These are phyloP conservation scores for Lucilia cuprina DNA, from an alignment of 1,140 invertebrate genomes.

Conservation along the genomic window DNA sequence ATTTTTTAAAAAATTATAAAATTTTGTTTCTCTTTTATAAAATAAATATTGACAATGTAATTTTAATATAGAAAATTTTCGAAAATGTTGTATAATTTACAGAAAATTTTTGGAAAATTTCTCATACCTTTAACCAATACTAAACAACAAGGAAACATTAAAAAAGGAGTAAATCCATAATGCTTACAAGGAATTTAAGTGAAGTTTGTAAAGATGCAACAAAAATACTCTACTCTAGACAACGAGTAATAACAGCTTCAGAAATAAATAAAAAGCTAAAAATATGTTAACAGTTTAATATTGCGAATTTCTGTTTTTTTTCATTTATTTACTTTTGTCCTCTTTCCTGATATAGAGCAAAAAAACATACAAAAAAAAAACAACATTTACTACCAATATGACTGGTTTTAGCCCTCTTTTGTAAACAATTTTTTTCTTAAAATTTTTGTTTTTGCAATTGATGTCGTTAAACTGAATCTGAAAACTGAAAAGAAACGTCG, in stretches of 20 bases:
- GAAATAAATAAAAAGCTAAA: neutral
- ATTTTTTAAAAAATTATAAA: too few species aligned
- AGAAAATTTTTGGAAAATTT: too few species aligned
- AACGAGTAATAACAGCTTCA: neutral
- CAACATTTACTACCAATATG: neutral
- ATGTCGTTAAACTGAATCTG: neutral
- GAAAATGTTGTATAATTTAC: too few species aligned
- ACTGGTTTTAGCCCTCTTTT: neutral
- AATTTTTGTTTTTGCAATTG: neutral
- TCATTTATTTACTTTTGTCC: too few species aligned
- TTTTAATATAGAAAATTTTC: too few species aligned
- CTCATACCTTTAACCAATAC: neutral
- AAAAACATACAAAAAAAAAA: neutral
- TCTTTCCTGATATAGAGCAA: neutral
- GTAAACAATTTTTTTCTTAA: neutral
- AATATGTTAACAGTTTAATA: neutral
- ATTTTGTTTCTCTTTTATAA: too few species aligned
- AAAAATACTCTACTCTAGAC: neutral
- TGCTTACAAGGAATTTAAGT: neutral
- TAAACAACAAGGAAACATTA: neutral
- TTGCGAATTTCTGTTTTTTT: neutral
- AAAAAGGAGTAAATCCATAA: neutral
- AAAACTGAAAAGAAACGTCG: too few species aligned
- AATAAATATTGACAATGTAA: too few species aligned
- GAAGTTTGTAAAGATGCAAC: neutral